A percentile compares a stretch with the other conserved stretches of the same genome.
phyloP scores from a whole-genome alignment of 2,888 invertebrate species.

The Muscina levida region DNA sequence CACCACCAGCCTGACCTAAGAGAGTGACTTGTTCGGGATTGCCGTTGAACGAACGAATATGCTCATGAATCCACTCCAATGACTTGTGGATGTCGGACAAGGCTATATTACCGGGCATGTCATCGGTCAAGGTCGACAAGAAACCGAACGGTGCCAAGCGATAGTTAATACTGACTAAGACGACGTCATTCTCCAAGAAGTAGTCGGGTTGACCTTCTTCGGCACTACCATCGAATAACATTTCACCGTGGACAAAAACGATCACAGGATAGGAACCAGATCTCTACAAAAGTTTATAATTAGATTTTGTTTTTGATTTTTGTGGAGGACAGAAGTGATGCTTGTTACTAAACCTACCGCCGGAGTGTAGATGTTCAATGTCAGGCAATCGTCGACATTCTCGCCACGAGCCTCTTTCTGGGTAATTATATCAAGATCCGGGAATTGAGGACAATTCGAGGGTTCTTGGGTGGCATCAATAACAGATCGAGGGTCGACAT shows the following conservation, averaged over 20 bases:
- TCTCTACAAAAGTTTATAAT: slow-evolving; percentile 65
- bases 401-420: slow-evolving; percentile 70
- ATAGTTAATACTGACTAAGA: slow-evolving; percentile 81
- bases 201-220: slow-evolving; percentile 79
- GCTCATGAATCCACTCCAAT: slow-evolving; percentile 81
- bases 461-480: slow-evolving; percentile 73
- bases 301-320: no score
- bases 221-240: slow-evolving; percentile 79
- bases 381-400: slow-evolving; percentile 77
- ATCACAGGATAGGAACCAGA: slow-evolving; percentile 76
- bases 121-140: slow-evolving; percentile 80
- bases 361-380: slow-evolving; percentile 75
- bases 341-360: slow-evolving; percentile 68
- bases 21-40: slow-evolving; percentile 80
- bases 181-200: slow-evolving; percentile 80
- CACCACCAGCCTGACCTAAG: slow-evolving; percentile 82
- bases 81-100: slow-evolving; percentile 81
- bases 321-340: no score
- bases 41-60: slow-evolving; percentile 81
- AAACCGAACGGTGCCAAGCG: slow-evolving; percentile 82
- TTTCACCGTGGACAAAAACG: slow-evolving; percentile 80
- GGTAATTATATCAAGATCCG: slow-evolving; percentile 71
- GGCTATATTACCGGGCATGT: slow-evolving; percentile 82
- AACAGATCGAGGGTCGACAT: slow-evolving; percentile 48
- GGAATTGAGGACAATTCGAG: slow-evolving; percentile 75